Conservation (phyloP, 2,888 invertebrate species). For the Caenorhabditis angaria region DNA sequence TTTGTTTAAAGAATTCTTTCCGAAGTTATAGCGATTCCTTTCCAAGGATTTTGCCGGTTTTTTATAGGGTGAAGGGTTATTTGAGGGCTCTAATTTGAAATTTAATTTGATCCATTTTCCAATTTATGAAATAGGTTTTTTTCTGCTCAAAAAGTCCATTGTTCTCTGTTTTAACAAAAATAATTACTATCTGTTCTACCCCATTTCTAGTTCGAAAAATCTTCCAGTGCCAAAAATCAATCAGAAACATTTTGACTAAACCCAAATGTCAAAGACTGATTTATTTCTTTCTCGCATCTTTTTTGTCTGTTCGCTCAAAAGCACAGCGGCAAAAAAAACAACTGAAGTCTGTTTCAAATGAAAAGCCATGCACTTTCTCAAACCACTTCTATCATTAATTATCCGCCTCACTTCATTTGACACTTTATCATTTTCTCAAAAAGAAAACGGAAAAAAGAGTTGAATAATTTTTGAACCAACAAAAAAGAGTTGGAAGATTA, state of each 20-base stretch:
- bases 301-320: too few species aligned
- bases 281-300: neutral
- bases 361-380: neutral
- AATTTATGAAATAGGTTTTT: neutral
- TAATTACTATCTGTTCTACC: neutral
- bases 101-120: neutral
- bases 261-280: neutral
- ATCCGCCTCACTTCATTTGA: neutral
- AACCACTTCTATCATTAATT: neutral
- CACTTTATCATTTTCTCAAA: conserved; percentile 4
- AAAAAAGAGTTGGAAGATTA: too few species aligned
- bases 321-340: neutral
- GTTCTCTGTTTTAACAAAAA: neutral
- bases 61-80: too few species aligned
- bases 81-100: neutral
- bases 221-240: too few species aligned
- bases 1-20: too few species aligned
- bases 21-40: too few species aligned
- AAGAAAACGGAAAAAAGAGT: too few species aligned
- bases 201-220: too few species aligned
- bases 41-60: too few species aligned
- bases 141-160: neutral
- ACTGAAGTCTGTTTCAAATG: conserved; percentile 1
- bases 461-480: too few species aligned
- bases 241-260: neutral